Conservation (phyloP, 2,797 vertebrate species). For the Potorous gilbertii region DNA sequence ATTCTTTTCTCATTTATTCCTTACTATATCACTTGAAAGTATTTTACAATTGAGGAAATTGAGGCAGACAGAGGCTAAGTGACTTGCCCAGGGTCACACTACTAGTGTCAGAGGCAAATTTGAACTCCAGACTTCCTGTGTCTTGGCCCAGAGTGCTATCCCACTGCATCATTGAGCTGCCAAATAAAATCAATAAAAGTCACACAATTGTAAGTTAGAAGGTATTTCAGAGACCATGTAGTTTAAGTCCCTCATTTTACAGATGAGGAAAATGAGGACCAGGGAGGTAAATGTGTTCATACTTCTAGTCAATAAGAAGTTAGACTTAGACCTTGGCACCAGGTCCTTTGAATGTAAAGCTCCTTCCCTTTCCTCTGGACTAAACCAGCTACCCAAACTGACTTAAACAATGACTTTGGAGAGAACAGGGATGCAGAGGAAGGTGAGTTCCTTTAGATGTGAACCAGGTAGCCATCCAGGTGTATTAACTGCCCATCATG, state of each 20-base stretch:
- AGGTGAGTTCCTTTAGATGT: not conserved
- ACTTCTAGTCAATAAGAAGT: not conserved
- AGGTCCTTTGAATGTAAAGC: not conserved
- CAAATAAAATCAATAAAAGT: not conserved
- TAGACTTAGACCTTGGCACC: not conserved
- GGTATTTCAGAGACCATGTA: not conserved
- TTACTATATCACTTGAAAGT: not conserved
- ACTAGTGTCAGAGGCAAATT: not conserved
- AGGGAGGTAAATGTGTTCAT: not conserved
- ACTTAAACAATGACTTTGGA: not conserved
- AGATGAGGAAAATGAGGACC: not conserved
- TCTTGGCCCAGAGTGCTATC: too few relatives aligned
- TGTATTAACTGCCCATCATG: not conserved
- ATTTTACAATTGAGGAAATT: not conserved
- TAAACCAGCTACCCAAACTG: fast-evolving
- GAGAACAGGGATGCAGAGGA: not conserved
- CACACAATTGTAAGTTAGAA: not conserved
- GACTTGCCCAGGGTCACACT: not conserved
- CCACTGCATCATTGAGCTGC: not conserved
- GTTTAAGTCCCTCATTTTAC: not conserved
- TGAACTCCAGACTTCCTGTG: not conserved
- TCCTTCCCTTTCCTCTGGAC: not conserved
- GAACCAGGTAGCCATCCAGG: not conserved
- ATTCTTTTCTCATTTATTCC: not conserved
- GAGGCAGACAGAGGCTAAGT: not conserved